Percentiles rank a stretch among this genome's conserved stretches.
These are phyloP conservation scores for Gambelia wislizenii DNA, from an alignment of 2,797 vertebrate species.

Conservation along the genomic window DNA sequence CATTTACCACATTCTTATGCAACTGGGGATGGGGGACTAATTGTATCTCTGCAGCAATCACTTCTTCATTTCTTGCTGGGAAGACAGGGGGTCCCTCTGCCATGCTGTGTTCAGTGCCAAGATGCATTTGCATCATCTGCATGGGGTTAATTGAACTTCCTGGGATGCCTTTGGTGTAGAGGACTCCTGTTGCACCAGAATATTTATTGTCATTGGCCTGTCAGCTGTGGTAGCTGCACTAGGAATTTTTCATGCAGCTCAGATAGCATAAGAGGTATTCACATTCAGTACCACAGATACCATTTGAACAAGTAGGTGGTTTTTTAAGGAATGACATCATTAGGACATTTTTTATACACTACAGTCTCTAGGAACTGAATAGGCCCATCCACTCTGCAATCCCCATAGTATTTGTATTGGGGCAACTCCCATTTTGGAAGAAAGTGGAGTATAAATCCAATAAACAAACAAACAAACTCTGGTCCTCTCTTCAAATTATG, in stretches of 20 bases:
- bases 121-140: slow-evolving; percentile 19
- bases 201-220: slow-evolving; percentile 7
- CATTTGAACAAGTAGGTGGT: neutral
- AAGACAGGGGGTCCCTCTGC: neutral
- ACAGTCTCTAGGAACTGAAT: neutral
- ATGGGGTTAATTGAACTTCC: slow-evolving; percentile 37
- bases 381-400: neutral
- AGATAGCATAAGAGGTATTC: neutral
- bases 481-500: neutral
- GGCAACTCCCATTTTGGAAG: no score
- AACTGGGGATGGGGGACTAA: neutral
- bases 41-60: neutral
- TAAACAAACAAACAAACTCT: no score
- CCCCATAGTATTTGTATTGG: neutral
- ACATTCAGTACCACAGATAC: neutral
- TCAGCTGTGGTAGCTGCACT: neutral
- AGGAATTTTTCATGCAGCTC: neutral
- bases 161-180: neutral
- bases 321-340: neutral
- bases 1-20: neutral
- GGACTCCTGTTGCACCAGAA: slow-evolving; percentile 1
- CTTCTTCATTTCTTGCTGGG: slow-evolving; percentile 13
- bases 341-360: neutral
- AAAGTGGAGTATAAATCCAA: no score
- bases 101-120: slow-evolving; percentile 14